These are phyloP conservation scores for Geothlypis trichas DNA, from an alignment of 2,113 vertebrate species.

Conservation along the genomic window DNA sequence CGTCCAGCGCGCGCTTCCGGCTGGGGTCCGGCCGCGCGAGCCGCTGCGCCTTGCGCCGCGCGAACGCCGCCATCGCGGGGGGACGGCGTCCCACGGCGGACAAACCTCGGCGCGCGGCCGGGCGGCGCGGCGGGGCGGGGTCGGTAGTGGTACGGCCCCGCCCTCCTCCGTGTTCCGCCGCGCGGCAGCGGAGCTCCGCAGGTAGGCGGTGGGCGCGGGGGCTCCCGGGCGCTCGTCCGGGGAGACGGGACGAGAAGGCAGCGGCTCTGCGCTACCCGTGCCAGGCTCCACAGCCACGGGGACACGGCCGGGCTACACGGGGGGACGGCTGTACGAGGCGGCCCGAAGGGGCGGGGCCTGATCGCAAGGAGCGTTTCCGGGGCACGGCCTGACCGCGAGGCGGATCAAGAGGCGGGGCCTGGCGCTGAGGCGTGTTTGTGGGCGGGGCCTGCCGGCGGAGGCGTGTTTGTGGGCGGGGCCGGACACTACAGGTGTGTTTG, in stretches of 20 bases:
- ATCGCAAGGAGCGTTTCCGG: neutral
- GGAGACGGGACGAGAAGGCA: too few relatives aligned
- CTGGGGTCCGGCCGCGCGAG: neutral
- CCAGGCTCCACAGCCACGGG: neutral
- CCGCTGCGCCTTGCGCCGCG: neutral
- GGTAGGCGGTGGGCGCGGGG: neutral
- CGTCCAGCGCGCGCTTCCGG: neutral
- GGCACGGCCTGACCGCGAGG: too few relatives aligned
- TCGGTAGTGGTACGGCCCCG: neutral
- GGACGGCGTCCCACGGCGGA: neutral
- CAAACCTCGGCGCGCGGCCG: neutral
- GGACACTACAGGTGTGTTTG: neutral
- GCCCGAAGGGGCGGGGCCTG: neutral
- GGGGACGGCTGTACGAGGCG: accelerated
- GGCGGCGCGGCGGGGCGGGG: too few relatives aligned
- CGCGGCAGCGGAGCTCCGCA: neutral
- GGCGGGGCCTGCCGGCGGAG: accelerated
- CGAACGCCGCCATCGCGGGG: neutral
- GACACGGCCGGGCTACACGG: accelerated
- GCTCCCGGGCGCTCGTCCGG: neutral
- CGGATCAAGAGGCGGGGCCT: neutral
- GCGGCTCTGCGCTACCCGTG: neutral
- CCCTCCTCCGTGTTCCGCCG: too few relatives aligned
- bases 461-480: neutral
- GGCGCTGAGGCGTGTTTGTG: too few relatives aligned